Conservation (phyloP, 2,888 invertebrate species). For the Hemaris fuciformis region DNA sequence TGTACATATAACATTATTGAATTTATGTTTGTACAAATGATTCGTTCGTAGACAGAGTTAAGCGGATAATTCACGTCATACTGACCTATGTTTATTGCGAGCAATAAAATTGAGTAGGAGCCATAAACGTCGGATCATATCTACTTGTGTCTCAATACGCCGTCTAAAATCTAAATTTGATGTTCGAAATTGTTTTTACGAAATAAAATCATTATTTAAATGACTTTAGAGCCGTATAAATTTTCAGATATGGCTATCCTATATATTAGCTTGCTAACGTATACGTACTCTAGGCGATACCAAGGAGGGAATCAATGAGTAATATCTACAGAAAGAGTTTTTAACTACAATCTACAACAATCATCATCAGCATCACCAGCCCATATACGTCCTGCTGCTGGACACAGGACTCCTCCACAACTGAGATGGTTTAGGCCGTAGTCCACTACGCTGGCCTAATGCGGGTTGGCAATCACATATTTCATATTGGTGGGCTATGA, state of each 20-base stretch:
- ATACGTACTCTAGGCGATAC: too few relatives aligned
- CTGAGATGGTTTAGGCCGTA: too few relatives aligned
- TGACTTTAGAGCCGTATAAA: background rate
- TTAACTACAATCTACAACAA: too few relatives aligned
- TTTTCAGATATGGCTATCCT: background rate
- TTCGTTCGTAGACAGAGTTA: constrained; percentile 19
- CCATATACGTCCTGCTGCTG: too few relatives aligned
- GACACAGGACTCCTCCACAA: too few relatives aligned
- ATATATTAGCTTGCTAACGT: background rate
- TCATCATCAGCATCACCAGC: too few relatives aligned
- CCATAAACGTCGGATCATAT: constrained; percentile 5
- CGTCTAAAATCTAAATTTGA: background rate
- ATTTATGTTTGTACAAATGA: constrained; percentile 20
- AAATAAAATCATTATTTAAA: background rate
- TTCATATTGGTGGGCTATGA: too few relatives aligned
- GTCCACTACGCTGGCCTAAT: too few relatives aligned
- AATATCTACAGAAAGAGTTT: too few relatives aligned
- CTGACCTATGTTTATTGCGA: constrained; percentile 2
- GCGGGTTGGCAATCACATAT: too few relatives aligned
- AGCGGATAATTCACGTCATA: background rate
- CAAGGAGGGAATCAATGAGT: too few relatives aligned
- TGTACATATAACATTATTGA: background rate
- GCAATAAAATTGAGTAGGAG: background rate
- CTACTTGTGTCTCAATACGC: background rate
- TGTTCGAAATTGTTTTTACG: background rate